These are phyloP conservation scores for Pseudachorutes palmiensis DNA, from an alignment of 1,140 invertebrate species.

Conservation along the genomic window DNA sequence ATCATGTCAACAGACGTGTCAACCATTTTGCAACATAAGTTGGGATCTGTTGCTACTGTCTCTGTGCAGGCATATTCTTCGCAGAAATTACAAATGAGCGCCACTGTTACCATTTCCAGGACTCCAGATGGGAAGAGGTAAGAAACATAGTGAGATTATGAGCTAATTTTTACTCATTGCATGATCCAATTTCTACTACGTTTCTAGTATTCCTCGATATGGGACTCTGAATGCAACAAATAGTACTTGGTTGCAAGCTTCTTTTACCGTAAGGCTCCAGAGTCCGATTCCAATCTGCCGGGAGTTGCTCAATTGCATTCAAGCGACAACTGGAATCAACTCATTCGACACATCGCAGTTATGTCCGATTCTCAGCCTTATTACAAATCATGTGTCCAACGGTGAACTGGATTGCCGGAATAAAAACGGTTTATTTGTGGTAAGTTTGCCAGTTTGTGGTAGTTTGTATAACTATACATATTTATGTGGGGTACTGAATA, in stretches of 20 bases:
- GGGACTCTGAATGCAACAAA: conserved; percentile 68
- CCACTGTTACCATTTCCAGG: conserved; percentile 59
- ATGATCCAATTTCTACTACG: conserved; percentile 1
- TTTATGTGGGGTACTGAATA: background rate
- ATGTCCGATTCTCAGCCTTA: conserved; percentile 63
- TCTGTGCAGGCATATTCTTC: conserved; percentile 79
- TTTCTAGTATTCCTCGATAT: conserved; percentile 61
- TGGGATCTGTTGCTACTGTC: conserved; percentile 80
- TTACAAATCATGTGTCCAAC: conserved; percentile 63
- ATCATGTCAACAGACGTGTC: conserved; percentile 66
- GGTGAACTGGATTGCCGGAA: conserved; percentile 58
- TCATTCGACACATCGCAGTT: conserved; percentile 50
- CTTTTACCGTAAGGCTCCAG: conserved; percentile 77
- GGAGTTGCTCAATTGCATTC: conserved; percentile 61
- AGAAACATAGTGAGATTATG: conserved; percentile 15
- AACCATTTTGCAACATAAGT: conserved; percentile 56
- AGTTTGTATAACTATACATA: background rate
- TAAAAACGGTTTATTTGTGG: conserved; percentile 67
- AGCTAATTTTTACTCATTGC: background rate
- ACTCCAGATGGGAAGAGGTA: conserved; percentile 68
- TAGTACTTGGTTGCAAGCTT: conserved; percentile 78
- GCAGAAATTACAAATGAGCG: conserved; percentile 72
- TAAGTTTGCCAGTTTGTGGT: conserved; percentile 45
- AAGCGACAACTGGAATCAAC: conserved; percentile 66
- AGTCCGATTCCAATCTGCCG: conserved; percentile 78